Evolutionary conservation across 2,888 invertebrate genomes (phyloP), one percentile per base, ranked within the genome.

Genomic region (Nysson spinosus): DNA sequence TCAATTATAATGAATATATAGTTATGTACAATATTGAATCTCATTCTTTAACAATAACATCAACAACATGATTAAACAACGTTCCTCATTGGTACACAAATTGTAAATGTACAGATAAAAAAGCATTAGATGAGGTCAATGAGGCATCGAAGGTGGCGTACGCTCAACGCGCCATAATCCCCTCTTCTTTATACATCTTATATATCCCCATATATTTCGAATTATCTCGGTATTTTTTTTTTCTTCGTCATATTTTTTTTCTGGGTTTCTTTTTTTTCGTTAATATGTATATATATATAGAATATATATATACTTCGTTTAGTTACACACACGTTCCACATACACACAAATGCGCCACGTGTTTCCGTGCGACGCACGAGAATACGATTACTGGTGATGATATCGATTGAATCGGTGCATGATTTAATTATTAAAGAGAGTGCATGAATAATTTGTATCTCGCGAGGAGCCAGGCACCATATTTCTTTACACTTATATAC

Each of bases 11-110:
- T 91, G 91, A 91, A 91, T 91, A 91, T 90, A 90, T 91, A 91
- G 90, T 91, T 92, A 91, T 92, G 90, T 92, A 92, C 92, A 91
- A 91, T 92, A 91, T 92, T 92, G 91, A 91, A 91, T 91, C 91
- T 89, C 86, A 87, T 91, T 91, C 90, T 92, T 89, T 92, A 92
- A 92, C 92, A 92, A 92, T 92, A 92, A 92, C 92, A 92, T 92
- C 91, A 92, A 92, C 92, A 92, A 89, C 88, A 89, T 88, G 92
- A 91, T 91, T 91, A 85, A 86, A 86, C 86, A 87, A 87, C 87
- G 86, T 86, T 82, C 86, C 85, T 85, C 86, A 86, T 84, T 85
- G 86, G 87, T 87, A 87, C 87, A 87, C 85, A 87, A 87, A 86
- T 86, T 87, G 87, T 87, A 87, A 87, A 86, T 86, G 81, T 87